Evolutionary conservation across 2,888 invertebrate species (phyloP), one percentile per base, ranked within the genome.

Genomic region (Eucera pruinosa): DNA sequence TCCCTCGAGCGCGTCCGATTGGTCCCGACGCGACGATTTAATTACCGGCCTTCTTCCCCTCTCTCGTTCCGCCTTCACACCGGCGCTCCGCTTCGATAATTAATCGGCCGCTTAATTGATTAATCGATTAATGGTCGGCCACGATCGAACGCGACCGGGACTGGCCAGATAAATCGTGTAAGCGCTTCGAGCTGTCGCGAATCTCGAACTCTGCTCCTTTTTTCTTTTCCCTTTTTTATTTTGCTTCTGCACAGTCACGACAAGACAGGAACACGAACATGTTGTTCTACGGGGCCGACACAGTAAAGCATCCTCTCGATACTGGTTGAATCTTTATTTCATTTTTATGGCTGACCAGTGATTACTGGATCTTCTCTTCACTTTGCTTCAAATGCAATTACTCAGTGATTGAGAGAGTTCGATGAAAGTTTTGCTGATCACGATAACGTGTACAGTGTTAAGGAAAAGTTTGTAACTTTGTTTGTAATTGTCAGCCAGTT

Each of bases 91-190:
- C 50, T 72, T 82, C 85, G 85, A 85, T 87, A 88, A 87, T 88
- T 86, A 88, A 88, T 88, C 86, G 87, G 71, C 74, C 81, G 83
- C 82, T 84, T 88, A 88, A 87, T 88, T 88, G 87, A 88, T 87
- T 88, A 85, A 88, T 86, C 87, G 86, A 82, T 86, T 86, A 86
- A 86, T 87, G 84, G 78, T 69, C 60, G 66, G 64, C 62, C 60
- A 68, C 72, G 78, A 78, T 73, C 78, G 65, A 71, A 30, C 77
- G 45, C 69, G 71, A 41, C 66, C 41, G 58, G 48, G 45, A 41
- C 47, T 66, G 57, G 47, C 55, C 74, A 79, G 77, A 82, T 84
- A 83, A 83, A 85, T 85, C 78, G 77, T 74, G 52, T 47, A 54
- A 73, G 70, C 58, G 74, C 75, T 65, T 58, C 71, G 69, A 50